These are phyloP conservation scores for Macropodus opercularis DNA, from an alignment of 2,797 vertebrate species.

Conservation along the genomic window DNA sequence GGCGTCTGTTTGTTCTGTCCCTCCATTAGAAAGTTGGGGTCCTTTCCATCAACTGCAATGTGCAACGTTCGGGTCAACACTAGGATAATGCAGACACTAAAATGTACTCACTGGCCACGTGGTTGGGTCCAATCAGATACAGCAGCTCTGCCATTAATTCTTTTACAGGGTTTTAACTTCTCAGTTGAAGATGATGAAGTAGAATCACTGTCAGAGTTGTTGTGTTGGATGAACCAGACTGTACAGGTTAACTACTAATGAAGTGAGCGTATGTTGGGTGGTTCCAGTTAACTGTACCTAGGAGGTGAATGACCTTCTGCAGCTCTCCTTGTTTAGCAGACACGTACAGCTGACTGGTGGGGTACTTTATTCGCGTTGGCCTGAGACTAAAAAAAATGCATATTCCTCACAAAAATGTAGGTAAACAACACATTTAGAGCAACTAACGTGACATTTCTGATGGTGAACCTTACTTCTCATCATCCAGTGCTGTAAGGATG, in stretches of 20 bases:
- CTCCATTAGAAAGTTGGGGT: conserved; percentile 95
- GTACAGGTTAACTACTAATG: no score
- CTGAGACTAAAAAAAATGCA: conserved; percentile 72
- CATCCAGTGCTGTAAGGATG: conserved; percentile 91
- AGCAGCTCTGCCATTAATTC: no score
- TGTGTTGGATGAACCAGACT: no score
- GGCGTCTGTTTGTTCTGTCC: conserved; percentile 88
- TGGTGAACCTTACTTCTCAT: conserved; percentile 86
- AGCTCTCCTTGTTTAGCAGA: conserved; percentile 95
- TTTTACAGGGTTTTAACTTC: no score
- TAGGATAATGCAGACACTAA: neutral
- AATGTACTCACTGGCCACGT: no score
- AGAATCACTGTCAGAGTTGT: no score
- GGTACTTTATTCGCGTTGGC: conserved; percentile 92
- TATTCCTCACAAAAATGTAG: conserved; percentile 16
- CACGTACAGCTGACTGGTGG: conserved; percentile 91
- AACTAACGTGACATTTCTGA: conserved; percentile 1
- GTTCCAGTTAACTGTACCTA: conserved; percentile 84
- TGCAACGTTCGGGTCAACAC: neutral
- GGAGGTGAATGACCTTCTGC: conserved; percentile 93
- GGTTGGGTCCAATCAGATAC: no score
- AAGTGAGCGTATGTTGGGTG: no score
- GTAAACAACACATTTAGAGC: neutral
- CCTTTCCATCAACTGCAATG: conserved; percentile 91
- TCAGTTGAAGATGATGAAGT: no score